Evolutionary conservation across 1,140 invertebrate genomes (phyloP).

Genomic region (Trichonephila inaurata): DNA sequence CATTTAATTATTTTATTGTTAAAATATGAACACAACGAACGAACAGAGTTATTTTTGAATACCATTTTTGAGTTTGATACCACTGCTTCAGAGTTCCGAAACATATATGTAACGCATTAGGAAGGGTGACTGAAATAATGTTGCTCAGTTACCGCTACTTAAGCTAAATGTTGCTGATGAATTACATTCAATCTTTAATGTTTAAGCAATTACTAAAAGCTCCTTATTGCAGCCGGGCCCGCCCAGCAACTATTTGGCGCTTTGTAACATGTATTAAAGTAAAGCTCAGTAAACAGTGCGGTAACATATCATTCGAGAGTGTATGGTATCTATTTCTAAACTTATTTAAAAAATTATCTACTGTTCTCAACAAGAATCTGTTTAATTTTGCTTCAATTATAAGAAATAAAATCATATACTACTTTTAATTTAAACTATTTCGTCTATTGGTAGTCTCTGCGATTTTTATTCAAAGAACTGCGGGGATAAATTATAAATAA

Average conservation of each 20-base stretch:
- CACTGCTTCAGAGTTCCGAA: conserved; percentile 1
- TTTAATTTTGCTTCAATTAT: no score
- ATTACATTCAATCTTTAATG: background rate
- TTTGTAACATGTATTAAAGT: conserved; percentile 26
- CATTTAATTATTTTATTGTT: background rate
- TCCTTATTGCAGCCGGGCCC: conserved; percentile 37
- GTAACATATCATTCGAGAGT: background rate
- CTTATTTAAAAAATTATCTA: no score
- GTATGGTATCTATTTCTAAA: background rate
- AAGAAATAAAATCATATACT: no score
- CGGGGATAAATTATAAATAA: no score
- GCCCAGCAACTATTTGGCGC: conserved; percentile 67
- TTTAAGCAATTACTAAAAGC: conserved; percentile 48
- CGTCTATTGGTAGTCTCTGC: no score
- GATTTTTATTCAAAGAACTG: no score
- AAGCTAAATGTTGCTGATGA: conserved; percentile 29
- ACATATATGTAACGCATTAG: background rate
- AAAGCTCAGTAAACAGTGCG: conserved; percentile 48
- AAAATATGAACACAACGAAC: background rate
- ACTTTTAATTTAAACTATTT: no score
- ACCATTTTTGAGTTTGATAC: background rate
- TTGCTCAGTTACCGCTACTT: background rate
- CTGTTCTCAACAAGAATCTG: no score
- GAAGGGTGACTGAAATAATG: background rate
- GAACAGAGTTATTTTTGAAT: background rate